Evolutionary conservation across 2,797 vertebrate genomes (phyloP), one percentile per base, ranked within the genome.

Genomic region (Danio choprae): DNA sequence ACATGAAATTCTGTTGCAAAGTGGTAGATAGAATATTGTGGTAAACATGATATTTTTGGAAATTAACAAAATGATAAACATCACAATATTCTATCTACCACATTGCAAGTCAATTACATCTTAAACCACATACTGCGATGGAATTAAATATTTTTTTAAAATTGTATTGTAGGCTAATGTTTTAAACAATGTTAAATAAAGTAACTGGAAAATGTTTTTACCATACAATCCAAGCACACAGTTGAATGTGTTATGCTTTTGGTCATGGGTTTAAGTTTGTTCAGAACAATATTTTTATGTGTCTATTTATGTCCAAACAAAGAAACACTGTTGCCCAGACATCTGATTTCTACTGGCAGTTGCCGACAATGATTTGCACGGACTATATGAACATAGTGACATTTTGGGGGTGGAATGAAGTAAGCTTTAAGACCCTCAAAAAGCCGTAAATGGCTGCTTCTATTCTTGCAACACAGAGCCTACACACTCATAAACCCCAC

Each of bases 351-450:
- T 80, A 65, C 6, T 80, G 74, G 77, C 82, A 79, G 53, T 44
- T 40, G 68, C 70, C 67, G 76, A 81, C 80, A 84, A 73, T 69
- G 72, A 67, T 80, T 86, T 87, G 64, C 78, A 83, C 77, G 77
- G 80, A 83, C 68, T 79, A 41, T 60, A 83, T 74, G 78, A 84
- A 87, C 69, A 79, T 86, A 38, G 65, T 86, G 79, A 73, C 82
- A 86, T 85, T 77, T 83, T 83, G 68, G 78, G 77, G 81, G 84
- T 85, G 82, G 88, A 85, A 79, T 74, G 65, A 83, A 73, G 76
- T 83, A 44, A 73, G 74, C 71, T 73, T 13, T 65, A 82, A 81
- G 76, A 84, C 80, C 81, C 74, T 69, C 73, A 81, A 64, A 68
- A 70, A 67, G 46, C 43, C 60, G 65, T 84, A 55, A 84, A 80